phyloP scores from a whole-genome alignment of 2,888 invertebrate species.

The Byasa hedistus region DNA sequence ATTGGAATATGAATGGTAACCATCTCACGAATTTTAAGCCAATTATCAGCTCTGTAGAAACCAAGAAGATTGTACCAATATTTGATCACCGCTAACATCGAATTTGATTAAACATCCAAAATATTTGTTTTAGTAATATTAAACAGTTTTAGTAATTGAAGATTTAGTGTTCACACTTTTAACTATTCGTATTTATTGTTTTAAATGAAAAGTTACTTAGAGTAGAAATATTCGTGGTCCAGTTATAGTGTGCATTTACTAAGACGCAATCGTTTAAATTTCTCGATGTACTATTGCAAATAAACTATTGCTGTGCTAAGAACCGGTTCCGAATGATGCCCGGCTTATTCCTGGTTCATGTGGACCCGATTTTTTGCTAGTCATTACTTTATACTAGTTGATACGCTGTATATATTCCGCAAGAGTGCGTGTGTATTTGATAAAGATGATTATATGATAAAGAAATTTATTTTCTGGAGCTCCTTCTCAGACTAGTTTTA shows the following conservation, averaged over 20 bases:
- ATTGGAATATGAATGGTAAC: neutral
- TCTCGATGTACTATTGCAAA: neutral
- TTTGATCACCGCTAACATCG: conserved; percentile 5
- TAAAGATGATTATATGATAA: no score
- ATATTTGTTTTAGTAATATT: conserved; percentile 4
- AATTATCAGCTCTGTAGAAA: conserved; percentile 13
- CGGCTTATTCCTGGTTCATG: conserved; percentile 9
- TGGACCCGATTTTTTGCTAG: neutral
- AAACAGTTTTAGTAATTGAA: neutral
- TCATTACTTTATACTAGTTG: no score
- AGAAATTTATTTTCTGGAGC: no score
- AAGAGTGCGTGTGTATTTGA: no score
- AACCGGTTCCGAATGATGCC: neutral
- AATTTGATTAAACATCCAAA: conserved; percentile 8
- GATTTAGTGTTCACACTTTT: no score
- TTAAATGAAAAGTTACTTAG: no score
- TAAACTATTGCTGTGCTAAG: conserved; percentile 16
- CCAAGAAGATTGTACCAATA: conserved; percentile 14
- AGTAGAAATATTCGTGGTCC: no score
- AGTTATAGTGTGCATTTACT: neutral
- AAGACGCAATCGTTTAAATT: neutral
- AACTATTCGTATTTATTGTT: no score
- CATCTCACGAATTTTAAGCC: conserved; percentile 6
- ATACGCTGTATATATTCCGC: no score
- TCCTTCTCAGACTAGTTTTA: no score